Conservation (phyloP, 2,113 vertebrate species). For the Corythoichthys haematopterus region DNA sequence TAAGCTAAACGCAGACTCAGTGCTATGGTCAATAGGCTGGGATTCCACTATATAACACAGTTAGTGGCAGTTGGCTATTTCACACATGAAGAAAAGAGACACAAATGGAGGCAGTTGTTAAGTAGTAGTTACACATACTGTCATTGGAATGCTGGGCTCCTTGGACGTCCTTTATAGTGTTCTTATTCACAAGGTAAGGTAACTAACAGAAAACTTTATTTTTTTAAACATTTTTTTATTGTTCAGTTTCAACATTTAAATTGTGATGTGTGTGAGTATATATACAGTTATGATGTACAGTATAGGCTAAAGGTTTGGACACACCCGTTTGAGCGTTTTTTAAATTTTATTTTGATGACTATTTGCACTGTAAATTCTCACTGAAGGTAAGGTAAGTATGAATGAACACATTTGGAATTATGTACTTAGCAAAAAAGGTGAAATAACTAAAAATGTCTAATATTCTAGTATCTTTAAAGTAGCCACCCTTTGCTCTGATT, state of each 20-base stretch:
- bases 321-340: too few species aligned
- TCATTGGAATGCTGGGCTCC: conserved; percentile 67
- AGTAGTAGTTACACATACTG: conserved; percentile 31
- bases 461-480: too few species aligned
- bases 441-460: too few species aligned
- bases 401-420: too few species aligned
- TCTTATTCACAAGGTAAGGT: conserved; percentile 71
- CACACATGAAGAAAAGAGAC: conserved; percentile 21
- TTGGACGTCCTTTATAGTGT: conserved; percentile 70
- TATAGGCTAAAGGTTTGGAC: too few species aligned
- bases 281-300: background rate
- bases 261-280: background rate
- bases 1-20: conserved; percentile 59
- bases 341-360: too few species aligned
- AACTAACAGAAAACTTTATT: background rate
- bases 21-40: conserved; percentile 55
- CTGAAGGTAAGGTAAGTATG: too few species aligned
- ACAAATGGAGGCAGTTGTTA: conserved; percentile 41
- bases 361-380: too few species aligned
- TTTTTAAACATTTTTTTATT: background rate
- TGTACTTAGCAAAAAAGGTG: too few species aligned
- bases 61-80: background rate
- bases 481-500: too few species aligned
- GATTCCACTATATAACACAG: conserved; percentile 55
- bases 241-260: background rate